Percentiles rank a stretch among this genome's conserved stretches.
Evolutionary conservation across 23 tunicate genomes (phyloP).

Genomic region (Halocynthia aurantium): DNA sequence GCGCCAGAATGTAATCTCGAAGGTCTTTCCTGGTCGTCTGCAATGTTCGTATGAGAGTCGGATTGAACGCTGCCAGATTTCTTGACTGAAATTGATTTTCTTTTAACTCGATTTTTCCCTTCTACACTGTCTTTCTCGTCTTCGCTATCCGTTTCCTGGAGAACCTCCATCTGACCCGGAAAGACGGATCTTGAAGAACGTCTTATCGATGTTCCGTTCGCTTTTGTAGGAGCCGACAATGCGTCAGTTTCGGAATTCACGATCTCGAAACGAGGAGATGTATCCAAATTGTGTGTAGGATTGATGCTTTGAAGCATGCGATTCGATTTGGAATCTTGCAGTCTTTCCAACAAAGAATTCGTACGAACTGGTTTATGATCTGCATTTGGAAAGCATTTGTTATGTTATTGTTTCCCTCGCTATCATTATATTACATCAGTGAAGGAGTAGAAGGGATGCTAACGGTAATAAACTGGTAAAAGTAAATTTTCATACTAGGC

Average conservation of each 20-base stretch:
- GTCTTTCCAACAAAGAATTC: slow-evolving; percentile 1
- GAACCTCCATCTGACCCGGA: slow-evolving; percentile 38
- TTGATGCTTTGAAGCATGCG: slow-evolving; percentile 28
- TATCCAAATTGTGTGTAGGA: neutral
- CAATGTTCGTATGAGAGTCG: no score
- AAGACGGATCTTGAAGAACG: slow-evolving; percentile 32
- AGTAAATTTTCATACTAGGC: no score
- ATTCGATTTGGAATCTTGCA: slow-evolving; percentile 19
- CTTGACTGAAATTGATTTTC: no score
- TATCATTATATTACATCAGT: no score
- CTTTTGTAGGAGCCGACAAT: slow-evolving; percentile 7
- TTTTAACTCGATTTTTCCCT: no score
- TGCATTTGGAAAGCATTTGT: neutral
- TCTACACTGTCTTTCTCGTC: neutral
- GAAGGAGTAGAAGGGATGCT: no score
- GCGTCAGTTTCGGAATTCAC: neutral
- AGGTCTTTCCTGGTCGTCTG: neutral
- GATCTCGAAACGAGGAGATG: neutral
- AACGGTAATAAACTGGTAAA: no score
- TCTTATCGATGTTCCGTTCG: slow-evolving; percentile 1
- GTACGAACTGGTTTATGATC: slow-evolving; percentile 2
- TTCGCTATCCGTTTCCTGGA: slow-evolving; percentile 12
- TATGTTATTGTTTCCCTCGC: no score
- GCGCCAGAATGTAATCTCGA: slow-evolving; percentile 4
- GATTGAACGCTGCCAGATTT: no score